Conservation (phyloP, 2,113 vertebrate species). For the Heteronetta atricapilla region DNA sequence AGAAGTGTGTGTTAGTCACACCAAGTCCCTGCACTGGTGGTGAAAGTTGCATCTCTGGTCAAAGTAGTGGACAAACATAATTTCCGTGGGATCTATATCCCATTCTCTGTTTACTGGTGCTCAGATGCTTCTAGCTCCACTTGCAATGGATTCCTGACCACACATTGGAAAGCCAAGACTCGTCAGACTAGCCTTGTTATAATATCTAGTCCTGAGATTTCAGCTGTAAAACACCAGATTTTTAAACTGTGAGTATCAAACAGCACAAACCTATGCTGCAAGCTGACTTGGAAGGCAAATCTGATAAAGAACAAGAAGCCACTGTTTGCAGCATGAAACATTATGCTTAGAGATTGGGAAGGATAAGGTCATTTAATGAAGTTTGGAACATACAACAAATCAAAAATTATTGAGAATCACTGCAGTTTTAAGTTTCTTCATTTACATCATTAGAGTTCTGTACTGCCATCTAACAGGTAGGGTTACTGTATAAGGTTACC, state of each 20-base stretch:
- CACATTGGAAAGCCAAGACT: neutral
- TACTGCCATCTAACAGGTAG: neutral
- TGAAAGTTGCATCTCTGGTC: neutral
- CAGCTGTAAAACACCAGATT: accelerated
- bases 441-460: neutral
- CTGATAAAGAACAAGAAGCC: neutral
- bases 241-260: neutral
- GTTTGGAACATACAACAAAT: neutral
- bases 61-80: neutral
- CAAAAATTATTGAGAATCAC: neutral
- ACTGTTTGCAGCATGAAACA: neutral
- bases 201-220: neutral
- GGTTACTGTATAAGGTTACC: neutral
- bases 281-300: neutral
- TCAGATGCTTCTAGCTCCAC: neutral
- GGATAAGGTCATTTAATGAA: neutral
- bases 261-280: neutral
- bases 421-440: neutral
- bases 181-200: neutral
- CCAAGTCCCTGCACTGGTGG: neutral
- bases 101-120: neutral
- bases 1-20: neutral
- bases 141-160: neutral
- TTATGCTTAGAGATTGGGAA: neutral
- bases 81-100: neutral